Base-by-base conservation (phyloP, 2,888 invertebrate genomes). In the Halictus quadricinctus region DNA sequence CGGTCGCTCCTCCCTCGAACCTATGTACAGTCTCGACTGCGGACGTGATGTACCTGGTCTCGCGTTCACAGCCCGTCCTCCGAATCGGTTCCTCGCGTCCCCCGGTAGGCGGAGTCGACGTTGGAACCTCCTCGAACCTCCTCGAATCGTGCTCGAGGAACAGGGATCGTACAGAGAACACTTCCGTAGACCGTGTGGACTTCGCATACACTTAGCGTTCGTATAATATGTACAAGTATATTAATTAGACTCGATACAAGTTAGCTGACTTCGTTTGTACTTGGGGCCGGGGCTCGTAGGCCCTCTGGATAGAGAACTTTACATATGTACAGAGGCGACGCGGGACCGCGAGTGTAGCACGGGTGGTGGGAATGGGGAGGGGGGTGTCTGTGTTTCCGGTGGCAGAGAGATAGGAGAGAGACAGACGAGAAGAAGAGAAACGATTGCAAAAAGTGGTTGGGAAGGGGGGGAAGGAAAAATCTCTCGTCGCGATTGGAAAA, bases 181-280 rank as follows among this genome's bases (percentile, higher is more conserved):
- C 85, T 82, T 73, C 83, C 75, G 72, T 70, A 69, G 66, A 80
- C 36, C 46, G 29, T 81, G 76, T 76, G 80, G 66, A 36, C 73
- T 84, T 78, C 76, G 50, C 84, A 88, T 87, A 60, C 86, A 86
- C 82, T 60, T 60, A 85, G 93, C 93, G 92, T 93, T 92, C 92
- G 88, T 90, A 90, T 91, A 76, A 91, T 91, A 66, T 66, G 66
- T 66, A 66, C 36, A 66, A 21, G 66, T 66, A 29, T 66, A 66
- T 66, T 91, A 79, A 91, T 91, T 93, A 93, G 93, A 94, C 92
- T 94, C 94, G 92, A 93, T 92, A 93, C 88, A 88, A 88, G 88
- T 90, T 93, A 93, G 93, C 92, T 94, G 94, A 94, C 94, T 94
- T 93, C 91, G 93, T 94, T 94, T 94, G 94, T 94, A 94, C 94